phyloP scores from a whole-genome alignment of 2,113 vertebrate species.

The Felis chaus region DNA sequence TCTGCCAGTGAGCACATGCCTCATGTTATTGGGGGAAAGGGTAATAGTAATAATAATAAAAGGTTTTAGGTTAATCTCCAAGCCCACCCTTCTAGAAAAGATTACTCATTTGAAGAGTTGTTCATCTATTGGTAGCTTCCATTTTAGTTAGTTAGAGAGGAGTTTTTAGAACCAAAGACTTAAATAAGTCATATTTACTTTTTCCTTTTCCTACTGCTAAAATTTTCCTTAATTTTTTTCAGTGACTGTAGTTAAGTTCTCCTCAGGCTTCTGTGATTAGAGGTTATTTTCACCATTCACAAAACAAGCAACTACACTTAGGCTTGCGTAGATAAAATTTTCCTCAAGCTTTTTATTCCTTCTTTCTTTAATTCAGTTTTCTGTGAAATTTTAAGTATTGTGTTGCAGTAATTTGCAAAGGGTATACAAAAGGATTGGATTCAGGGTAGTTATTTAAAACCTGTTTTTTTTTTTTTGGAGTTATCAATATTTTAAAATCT shows the following conservation, averaged over 20 bases:
- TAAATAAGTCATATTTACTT: slow-evolving; percentile 48
- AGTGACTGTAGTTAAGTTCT: slow-evolving; percentile 38
- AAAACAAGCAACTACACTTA: slow-evolving; percentile 10
- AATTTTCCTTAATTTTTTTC: slow-evolving; percentile 62
- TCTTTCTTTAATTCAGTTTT: slow-evolving; percentile 49
- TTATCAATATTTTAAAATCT: slow-evolving; percentile 14
- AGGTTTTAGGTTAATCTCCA: not conserved
- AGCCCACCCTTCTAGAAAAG: not conserved
- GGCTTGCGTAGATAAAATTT: not conserved
- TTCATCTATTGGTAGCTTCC: slow-evolving; percentile 3
- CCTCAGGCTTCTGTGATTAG: not conserved
- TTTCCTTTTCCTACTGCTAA: slow-evolving; percentile 15
- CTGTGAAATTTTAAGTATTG: not conserved
- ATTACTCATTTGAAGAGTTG: not conserved
- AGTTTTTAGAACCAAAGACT: slow-evolving; percentile 38
- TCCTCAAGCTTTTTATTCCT: not conserved
- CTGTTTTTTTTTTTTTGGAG: not conserved
- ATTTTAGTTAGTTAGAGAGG: slow-evolving; percentile 11
- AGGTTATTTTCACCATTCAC: slow-evolving; percentile 63
- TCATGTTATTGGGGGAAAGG: not conserved
- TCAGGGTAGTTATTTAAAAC: not conserved
- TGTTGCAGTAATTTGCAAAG: not conserved
- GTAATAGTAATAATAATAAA: not conserved
- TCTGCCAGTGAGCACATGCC: not conserved
- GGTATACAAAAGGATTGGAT: not conserved